These are phyloP conservation scores for Melanogrammus aeglefinus DNA, from an alignment of 2,797 vertebrate genomes.

Conservation along the genomic window DNA sequence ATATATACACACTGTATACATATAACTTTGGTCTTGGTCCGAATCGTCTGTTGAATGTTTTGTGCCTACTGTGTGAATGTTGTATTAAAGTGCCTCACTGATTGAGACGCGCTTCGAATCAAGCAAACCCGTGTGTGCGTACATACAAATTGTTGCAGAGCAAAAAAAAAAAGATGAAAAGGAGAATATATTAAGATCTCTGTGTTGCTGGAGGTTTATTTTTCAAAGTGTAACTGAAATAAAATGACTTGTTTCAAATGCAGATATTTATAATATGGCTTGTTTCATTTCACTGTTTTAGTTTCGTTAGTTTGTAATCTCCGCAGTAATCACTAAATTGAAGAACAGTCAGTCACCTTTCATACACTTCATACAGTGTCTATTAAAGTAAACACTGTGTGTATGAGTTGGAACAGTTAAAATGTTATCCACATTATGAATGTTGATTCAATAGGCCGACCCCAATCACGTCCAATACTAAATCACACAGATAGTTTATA, in stretches of 20 bases:
- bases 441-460: neutral
- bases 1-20: no score
- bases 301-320: neutral
- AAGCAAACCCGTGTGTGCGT: conserved; percentile 51
- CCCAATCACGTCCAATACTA: neutral
- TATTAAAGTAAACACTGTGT: neutral
- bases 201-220: conserved; percentile 65
- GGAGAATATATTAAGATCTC: conserved; percentile 38
- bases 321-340: neutral
- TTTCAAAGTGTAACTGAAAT: conserved; percentile 73
- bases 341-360: neutral
- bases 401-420: neutral
- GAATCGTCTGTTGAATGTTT: conserved; percentile 54
- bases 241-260: conserved; percentile 68
- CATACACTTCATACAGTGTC: neutral
- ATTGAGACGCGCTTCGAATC: conserved; percentile 46
- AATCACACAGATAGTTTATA: neutral
- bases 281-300: conserved; percentile 32
- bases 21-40: conserved; percentile 18
- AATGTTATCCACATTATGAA: neutral
- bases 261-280: conserved; percentile 38
- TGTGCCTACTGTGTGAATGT: conserved; percentile 52
- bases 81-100: conserved; percentile 61
- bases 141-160: conserved; percentile 11
- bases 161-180: neutral